Evolutionary conservation across 2,113 vertebrate genomes (phyloP), one percentile per base, ranked within the genome.

Genomic region (Saimiri boliviensis): DNA sequence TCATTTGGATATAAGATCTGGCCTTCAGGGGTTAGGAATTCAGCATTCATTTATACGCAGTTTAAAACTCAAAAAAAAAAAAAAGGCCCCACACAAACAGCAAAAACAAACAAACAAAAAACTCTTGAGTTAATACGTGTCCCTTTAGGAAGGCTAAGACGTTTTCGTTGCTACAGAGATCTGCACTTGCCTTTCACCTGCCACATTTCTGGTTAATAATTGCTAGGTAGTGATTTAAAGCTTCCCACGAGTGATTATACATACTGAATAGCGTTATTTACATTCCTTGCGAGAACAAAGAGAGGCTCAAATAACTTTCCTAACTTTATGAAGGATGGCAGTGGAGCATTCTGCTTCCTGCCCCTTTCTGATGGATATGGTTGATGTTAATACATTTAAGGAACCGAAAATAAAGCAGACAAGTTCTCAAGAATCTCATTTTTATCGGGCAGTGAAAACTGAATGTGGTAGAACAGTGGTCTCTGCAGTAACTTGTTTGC

Each of bases 391-490:
- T 52, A 63, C 58, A 27, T 66, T 80, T 77, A 89, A 76, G 20
- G 56, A 19, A 47, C 68, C 47, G 14, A 14, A 86, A 49, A 74
- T 52, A 76, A 82, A 86, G 47, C 42, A 58, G n/a, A 4, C 45
- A 90, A 42, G 25, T 54, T 84, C 76, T 95, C 63, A 91, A 77
- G 70, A 91, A 63, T 77, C 68, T 83, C 83, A 71, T 70, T 95
- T 35, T 89, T n/a, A 35, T 92, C 70, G 35, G 10, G n/a, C 21
- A 47, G 27, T 52, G 49, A 73, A 86, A 40, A 91, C 8, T 32
- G 73, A 93, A 76, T 20, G 42, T 86, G 42, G 79, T 42, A 93
- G 73, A 96, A 40, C 10, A 56, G 37, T 19, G 68, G 66, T 71
- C 49, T 89, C 40, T 73, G 37, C 32, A 30, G 27, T 49, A 16